Evolutionary conservation across 2,113 vertebrate species (phyloP), one percentile per base, ranked within the genome.

Genomic region (Butorides virescens): DNA sequence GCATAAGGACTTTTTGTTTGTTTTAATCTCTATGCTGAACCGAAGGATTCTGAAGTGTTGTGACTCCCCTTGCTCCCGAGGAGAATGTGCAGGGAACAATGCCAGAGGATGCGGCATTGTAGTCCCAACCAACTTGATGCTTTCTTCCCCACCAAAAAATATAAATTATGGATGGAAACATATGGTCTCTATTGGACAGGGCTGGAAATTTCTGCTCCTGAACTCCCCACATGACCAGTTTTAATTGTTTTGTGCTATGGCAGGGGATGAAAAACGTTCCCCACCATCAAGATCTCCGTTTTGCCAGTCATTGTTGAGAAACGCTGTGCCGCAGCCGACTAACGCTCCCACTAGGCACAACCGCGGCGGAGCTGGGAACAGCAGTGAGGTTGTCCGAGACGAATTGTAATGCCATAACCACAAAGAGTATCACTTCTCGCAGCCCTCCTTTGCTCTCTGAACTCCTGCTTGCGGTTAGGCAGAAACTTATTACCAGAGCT

Each of bases 231-330:
- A 34, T 76, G 63, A 86, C 37, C 5, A 0, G 13, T 79, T 97
- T 93, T 68, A 85, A 94, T 95, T 95, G 84, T 95, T 88, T 15
- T 50, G 53, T 50, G 86, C 78, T 58, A 71, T 34, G 59, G 73
- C 47, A 91, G 77, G 74, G 91, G 66, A 66, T 67, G 73, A 79
- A 72, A 78, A 75, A 61, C 11, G 2, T 30, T 82, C 71, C 50
- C 77, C 61, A 23, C 62, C 46, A 58, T 29, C 49, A 15, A 76
- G 58, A 34, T 58, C 80, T 37, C 71, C 3, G 1, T 65, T 84
- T 65, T 93, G 92, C 96, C 96, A 97, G 89, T 72, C 94, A 96
- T 95, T 97, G 97, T 97, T 82, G 84, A 85, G 91, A 79, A 91
- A 77, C 0, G 0, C 3, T 20, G 42, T 8, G 76, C 58, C 13